Evolutionary conservation across 2,113 vertebrate species (phyloP), one percentile per base, ranked within the genome.

Genomic region (Leptobrachium leishanense): DNA sequence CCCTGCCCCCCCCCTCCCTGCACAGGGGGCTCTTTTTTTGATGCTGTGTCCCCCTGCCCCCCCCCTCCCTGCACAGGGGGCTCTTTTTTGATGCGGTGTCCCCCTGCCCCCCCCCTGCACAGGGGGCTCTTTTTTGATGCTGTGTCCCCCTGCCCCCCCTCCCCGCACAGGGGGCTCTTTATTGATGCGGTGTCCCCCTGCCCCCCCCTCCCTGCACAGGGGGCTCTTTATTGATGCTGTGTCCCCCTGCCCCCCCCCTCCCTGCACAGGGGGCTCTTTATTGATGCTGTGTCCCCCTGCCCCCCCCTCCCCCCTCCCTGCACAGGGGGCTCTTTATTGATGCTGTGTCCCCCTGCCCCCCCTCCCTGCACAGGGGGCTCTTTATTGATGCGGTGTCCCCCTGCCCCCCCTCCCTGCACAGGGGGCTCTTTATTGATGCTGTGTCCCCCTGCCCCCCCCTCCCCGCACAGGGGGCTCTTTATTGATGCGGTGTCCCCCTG

Each of bases 241-340:
- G 5, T 11, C 55, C 59, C 62, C n/a, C n/a, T n/a, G n/a, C n/a
- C n/a, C n/a, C n/a, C n/a, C n/a, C 7, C 2, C 12, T 1, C 2
- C 0, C 13, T 1, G 20, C 20, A 31, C 20, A 31, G 20, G 20
- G 20, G 46, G 46, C 8, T 50, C 8, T 50, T 50, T 50, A 1
- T 50, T 50, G 20, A 5, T 50, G 46, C 4, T 4, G 46, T 50
- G 4, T 50, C 8, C 8, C 8, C 8, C 46, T 50, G 46, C 8
- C 4, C 0, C n/a, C n/a, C n/a, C n/a, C n/a, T n/a, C 2, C 0
- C 12, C 2, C 1, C 5, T 8, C 10, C 0, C 1, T 40, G 7
- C 72, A 31, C 20, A 31, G 20, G 20, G 20, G 57, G 62, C 39
- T 40, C 67, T 57, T 50, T 50, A 68, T 67, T 74, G 70, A 55